Conservation (phyloP, 2,113 vertebrate genomes). For the Silurus meridionalis region DNA sequence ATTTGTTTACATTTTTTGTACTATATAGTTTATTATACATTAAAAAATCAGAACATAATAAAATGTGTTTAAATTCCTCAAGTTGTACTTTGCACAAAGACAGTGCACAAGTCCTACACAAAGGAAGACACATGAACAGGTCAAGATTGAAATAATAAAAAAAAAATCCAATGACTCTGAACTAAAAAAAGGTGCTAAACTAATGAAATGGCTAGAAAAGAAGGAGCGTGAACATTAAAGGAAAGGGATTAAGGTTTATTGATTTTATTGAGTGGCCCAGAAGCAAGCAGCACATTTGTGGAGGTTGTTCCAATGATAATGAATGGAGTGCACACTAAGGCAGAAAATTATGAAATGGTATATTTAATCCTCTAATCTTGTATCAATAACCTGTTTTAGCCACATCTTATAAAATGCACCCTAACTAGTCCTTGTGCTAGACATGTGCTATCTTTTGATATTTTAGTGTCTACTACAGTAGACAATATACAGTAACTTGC, state of each 20-base stretch:
- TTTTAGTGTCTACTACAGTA: not conserved
- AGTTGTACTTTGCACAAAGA: not conserved
- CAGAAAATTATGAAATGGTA: constrained; percentile 34
- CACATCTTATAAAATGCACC: constrained; percentile 41
- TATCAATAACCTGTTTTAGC: constrained; percentile 61
- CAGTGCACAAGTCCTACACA: not conserved
- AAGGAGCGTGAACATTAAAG: constrained; percentile 46
- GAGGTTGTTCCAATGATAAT: constrained; percentile 55
- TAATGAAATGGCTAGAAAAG: constrained; percentile 8
- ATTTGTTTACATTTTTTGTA: not conserved
- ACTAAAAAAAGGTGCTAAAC: constrained; percentile 23
- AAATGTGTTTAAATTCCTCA: not conserved
- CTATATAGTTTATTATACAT: not conserved
- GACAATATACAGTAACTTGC: not conserved
- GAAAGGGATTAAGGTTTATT: constrained; percentile 5
- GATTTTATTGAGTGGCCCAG: constrained; percentile 24
- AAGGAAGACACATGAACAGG: not conserved
- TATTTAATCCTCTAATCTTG: constrained; percentile 57
- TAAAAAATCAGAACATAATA: not conserved
- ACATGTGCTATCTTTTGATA: constrained; percentile 9
- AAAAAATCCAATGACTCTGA: constrained; percentile 2
- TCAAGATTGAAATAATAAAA: too few species aligned
- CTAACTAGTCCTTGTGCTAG: constrained; percentile 54
- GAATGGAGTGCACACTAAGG: constrained; percentile 41
- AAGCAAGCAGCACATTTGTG: constrained; percentile 52